phyloP scores from a whole-genome alignment of 2,888 invertebrate genomes.

The Rugalucina vietnamica region DNA sequence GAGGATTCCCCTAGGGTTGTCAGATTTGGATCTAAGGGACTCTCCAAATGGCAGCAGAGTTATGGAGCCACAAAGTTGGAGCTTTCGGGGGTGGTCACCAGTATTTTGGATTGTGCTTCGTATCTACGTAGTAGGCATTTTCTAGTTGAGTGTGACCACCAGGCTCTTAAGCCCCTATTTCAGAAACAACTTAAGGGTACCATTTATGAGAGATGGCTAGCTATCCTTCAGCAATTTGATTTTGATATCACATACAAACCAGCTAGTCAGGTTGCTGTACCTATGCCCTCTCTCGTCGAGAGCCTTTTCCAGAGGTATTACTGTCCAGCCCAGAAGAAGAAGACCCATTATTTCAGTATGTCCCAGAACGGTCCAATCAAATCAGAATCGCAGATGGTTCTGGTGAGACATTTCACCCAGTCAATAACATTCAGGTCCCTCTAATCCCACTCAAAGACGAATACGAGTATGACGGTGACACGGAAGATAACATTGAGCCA shows the following conservation, averaged over 20 bases:
- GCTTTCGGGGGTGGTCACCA: slow-evolving; percentile 26
- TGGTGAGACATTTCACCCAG: neutral
- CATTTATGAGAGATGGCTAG: slow-evolving; percentile 30
- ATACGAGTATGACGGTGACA: neutral
- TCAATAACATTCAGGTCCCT: neutral
- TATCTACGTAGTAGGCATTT: slow-evolving; percentile 17
- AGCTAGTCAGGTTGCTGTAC: neutral
- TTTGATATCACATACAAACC: slow-evolving; percentile 20
- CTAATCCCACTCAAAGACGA: neutral
- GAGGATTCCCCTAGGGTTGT: slow-evolving; percentile 16
- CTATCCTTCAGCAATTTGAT: slow-evolving; percentile 21
- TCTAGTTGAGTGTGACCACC: slow-evolving; percentile 40
- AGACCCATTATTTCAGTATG: slow-evolving; percentile 33
- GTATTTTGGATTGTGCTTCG: slow-evolving; percentile 26
- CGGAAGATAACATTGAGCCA: neutral
- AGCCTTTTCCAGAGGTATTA: neutral
- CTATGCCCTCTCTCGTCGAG: neutral
- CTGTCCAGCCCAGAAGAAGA: slow-evolving; percentile 3
- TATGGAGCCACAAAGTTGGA: slow-evolving; percentile 34
- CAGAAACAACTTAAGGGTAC: slow-evolving; percentile 6
- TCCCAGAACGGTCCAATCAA: slow-evolving; percentile 1
- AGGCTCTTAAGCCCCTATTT: slow-evolving; percentile 22
- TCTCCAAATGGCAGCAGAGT: slow-evolving; percentile 20
- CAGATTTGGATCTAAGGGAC: slow-evolving; percentile 40
- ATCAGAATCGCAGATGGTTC: neutral